phyloP scores from a whole-genome alignment of 2,113 vertebrate species.

The Phalacrocorax brasilianus region DNA sequence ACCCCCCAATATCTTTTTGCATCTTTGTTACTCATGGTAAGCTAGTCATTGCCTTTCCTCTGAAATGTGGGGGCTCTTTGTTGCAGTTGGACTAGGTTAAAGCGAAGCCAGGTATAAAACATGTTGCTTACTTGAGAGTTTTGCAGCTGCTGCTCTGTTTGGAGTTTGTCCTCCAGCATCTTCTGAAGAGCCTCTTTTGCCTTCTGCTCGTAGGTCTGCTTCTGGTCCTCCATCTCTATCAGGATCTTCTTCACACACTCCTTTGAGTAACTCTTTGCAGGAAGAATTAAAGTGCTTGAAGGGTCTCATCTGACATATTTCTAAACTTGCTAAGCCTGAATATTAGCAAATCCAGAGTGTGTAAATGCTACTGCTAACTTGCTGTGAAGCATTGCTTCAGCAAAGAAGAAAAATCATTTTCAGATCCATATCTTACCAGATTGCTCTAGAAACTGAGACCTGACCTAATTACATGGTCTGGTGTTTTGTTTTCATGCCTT shows the following conservation, averaged over 20 bases:
- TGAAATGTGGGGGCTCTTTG: neutral
- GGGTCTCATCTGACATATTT: neutral
- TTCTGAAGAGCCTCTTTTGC: constrained; percentile 85
- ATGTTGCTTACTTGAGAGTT: constrained; percentile 77
- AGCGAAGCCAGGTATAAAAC: neutral
- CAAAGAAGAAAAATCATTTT: neutral
- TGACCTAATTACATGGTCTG: neutral
- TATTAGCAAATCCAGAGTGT: neutral
- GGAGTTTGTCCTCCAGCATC: constrained; percentile 83
- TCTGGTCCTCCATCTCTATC: constrained; percentile 91
- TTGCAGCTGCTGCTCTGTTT: constrained; percentile 78
- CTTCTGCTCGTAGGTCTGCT: constrained; percentile 84
- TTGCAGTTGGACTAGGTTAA: neutral
- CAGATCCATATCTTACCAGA: neutral
- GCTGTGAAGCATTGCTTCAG: neutral
- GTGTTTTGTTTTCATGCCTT: neutral
- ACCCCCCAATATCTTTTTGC: neutral
- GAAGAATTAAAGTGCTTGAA: neutral
- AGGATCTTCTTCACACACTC: constrained; percentile 83
- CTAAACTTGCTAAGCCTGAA: neutral
- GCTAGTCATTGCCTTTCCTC: neutral
- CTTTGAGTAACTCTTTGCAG: constrained; percentile 74
- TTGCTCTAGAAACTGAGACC: neutral
- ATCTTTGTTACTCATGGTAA: neutral
- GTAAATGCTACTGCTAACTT: neutral